Percentiles rank a stretch among this genome's conserved stretches.
phyloP scores from a whole-genome alignment of 2,888 invertebrate species.

The Herminia tarsipennalis region DNA sequence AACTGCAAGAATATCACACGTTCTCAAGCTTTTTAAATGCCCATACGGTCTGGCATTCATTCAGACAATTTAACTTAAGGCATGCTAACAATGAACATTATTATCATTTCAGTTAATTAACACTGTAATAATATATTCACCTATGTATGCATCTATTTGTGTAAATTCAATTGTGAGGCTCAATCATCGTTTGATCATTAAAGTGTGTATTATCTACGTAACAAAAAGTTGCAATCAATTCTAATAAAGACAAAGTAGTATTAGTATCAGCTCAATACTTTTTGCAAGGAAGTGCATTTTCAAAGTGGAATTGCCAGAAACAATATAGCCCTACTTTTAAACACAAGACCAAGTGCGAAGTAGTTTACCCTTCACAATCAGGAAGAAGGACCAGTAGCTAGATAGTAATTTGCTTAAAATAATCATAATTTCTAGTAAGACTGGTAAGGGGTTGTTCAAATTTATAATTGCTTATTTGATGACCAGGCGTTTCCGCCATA shows the following conservation, averaged over 20 bases:
- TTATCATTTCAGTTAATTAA: conserved; percentile 44
- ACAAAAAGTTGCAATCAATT: not conserved
- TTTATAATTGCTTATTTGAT: conserved; percentile 1
- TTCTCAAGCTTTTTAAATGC: conserved; percentile 37
- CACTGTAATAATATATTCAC: conserved; percentile 13
- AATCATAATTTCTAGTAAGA: too few relatives aligned
- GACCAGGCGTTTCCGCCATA: not conserved
- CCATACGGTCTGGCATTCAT: conserved; percentile 25
- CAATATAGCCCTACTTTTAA: too few relatives aligned
- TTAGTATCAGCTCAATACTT: too few relatives aligned
- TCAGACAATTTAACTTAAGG: conserved; percentile 32
- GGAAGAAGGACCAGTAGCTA: too few relatives aligned
- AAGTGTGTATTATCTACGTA: not conserved
- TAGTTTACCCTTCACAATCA: too few relatives aligned
- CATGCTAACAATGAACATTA: conserved; percentile 42
- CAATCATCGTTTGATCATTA: not conserved
- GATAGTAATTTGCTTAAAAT: too few relatives aligned
- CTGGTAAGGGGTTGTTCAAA: not conserved
- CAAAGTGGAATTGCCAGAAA: too few relatives aligned
- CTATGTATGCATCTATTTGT: conserved; percentile 13
- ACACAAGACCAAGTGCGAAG: too few relatives aligned
- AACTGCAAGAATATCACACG: conserved; percentile 28
- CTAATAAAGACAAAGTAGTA: too few relatives aligned
- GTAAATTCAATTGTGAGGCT: conserved; percentile 1
- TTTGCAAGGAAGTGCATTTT: too few relatives aligned